Evolutionary conservation across 2,888 invertebrate genomes (phyloP).

Genomic region (Phymatocera aterrima): DNA sequence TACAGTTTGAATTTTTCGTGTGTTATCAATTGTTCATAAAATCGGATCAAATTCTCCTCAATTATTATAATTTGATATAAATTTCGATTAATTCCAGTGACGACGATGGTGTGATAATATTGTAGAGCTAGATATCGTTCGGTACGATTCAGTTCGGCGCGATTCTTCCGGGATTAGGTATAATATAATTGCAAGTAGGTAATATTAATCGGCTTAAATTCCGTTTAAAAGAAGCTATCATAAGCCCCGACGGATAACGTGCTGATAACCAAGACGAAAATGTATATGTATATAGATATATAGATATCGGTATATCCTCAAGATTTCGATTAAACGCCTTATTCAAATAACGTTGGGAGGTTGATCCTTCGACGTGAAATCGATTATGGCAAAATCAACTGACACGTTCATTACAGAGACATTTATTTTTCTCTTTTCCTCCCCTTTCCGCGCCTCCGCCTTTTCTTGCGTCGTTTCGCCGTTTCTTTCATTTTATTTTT

Average conservation of each 20-base stretch:
- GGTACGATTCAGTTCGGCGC: background rate
- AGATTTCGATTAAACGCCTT: constrained; percentile 39
- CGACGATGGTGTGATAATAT: too few relatives aligned
- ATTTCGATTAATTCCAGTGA: too few relatives aligned
- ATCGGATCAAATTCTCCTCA: too few relatives aligned
- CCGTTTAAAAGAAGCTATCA: constrained; percentile 13
- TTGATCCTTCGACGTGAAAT: constrained; percentile 23
- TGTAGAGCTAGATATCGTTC: background rate
- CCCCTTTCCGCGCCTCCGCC: too few relatives aligned
- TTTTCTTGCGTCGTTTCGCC: too few relatives aligned
- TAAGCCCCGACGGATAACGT: constrained; percentile 20
- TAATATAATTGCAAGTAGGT: constrained; percentile 2
- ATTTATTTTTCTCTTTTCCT: background rate
- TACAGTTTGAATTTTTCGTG: too few relatives aligned
- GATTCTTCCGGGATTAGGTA: background rate
- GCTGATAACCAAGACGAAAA: constrained; percentile 32
- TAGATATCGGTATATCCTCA: too few relatives aligned
- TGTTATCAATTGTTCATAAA: too few relatives aligned
- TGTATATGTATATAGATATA: too few relatives aligned
- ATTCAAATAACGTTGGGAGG: constrained; percentile 17
- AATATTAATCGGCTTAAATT: constrained; percentile 14
- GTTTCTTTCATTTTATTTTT: too few relatives aligned
- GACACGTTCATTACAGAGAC: background rate
- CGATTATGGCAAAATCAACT: constrained; percentile 17
- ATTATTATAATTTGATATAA: too few relatives aligned